Conservation (phyloP, 2,888 invertebrate species). For the Cheilosia grossa region DNA sequence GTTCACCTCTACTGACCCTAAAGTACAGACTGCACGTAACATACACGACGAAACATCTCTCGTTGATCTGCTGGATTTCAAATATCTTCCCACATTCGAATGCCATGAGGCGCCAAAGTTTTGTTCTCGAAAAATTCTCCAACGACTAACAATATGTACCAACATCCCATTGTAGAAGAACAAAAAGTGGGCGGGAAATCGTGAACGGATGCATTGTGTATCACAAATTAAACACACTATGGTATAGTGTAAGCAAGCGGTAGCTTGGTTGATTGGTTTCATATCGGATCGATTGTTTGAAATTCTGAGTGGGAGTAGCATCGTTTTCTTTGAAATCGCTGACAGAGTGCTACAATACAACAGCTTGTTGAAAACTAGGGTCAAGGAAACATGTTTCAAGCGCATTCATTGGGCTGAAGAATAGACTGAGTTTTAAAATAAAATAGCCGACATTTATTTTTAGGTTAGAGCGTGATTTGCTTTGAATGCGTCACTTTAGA, state of each 20-base stretch:
- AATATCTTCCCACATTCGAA: conserved; percentile 30
- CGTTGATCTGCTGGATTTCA: conserved; percentile 24
- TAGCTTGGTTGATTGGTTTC: conserved; percentile 26
- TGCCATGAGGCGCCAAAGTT: conserved; percentile 43
- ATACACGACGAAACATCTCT: not conserved
- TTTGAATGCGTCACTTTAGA: too few relatives aligned
- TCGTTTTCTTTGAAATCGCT: not conserved
- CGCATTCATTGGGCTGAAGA: not conserved
- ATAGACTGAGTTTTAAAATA: not conserved
- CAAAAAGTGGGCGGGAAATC: conserved; percentile 17
- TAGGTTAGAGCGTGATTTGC: not conserved
- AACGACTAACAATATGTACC: not conserved
- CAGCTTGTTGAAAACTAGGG: not conserved
- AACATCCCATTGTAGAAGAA: not conserved
- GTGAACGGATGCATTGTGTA: conserved; percentile 45
- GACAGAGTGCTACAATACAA: not conserved
- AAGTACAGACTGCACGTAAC: not conserved
- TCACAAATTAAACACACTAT: conserved; percentile 22
- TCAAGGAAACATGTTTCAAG: not conserved
- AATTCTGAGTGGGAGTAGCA: not conserved
- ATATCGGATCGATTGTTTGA: conserved; percentile 14
- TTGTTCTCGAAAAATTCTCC: conserved; percentile 12
- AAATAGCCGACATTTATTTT: not conserved
- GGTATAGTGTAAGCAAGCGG: conserved; percentile 5
- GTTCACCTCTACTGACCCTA: conserved; percentile 28